phyloP scores from a whole-genome alignment of 2,113 vertebrate genomes.

The Chloropsis cyanopogon region DNA sequence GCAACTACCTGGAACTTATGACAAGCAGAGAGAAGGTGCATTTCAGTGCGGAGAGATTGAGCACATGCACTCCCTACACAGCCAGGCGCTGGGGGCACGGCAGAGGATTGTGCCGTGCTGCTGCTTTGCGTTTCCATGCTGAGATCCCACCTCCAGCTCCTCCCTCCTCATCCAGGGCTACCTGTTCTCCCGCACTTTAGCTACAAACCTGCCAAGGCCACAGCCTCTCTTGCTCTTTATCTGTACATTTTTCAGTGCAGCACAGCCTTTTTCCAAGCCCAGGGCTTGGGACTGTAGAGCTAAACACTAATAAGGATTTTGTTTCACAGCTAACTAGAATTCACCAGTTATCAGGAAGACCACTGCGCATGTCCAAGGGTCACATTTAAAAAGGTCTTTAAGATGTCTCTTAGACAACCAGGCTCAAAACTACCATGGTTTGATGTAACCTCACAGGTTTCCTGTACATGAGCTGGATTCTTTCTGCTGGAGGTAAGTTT shows the following conservation, averaged over 20 bases:
- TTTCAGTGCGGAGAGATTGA: background rate
- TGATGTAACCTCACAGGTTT: background rate
- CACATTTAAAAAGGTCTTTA: background rate
- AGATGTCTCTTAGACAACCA: background rate
- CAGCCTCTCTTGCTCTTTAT: background rate
- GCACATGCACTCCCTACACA: background rate
- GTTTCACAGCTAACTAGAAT: background rate
- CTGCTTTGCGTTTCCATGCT: background rate
- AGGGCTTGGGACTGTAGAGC: background rate
- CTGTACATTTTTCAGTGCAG: background rate
- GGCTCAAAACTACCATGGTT: background rate
- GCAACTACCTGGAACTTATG: background rate
- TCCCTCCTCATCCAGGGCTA: background rate
- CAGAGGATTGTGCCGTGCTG: background rate
- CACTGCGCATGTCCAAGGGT: background rate
- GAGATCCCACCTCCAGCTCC: background rate
- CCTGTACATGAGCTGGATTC: background rate
- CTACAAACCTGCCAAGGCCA: background rate
- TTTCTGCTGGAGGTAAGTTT: background rate
- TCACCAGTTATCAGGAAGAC: background rate
- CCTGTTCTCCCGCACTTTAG: background rate
- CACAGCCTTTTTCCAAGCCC: background rate
- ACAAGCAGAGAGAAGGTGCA: background rate
- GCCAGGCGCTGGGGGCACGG: accelerated
- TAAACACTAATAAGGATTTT: background rate